Evolutionary conservation across 2,797 vertebrate genomes (phyloP).

Genomic region (Danio aesculapii): DNA sequence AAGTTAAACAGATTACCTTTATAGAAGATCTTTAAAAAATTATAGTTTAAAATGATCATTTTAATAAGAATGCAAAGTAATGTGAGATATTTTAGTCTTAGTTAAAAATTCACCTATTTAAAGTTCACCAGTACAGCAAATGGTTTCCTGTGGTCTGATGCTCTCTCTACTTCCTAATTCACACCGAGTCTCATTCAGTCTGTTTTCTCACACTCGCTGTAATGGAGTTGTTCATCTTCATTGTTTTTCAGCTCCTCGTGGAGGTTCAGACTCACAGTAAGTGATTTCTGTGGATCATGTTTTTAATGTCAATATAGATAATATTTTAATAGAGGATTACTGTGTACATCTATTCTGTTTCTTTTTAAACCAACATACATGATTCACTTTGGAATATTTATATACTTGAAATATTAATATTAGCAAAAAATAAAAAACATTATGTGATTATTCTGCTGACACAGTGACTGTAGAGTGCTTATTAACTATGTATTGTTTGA

Average conservation of each 20-base stretch:
- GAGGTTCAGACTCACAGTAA: slow-evolving; percentile 4
- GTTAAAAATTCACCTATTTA: no score
- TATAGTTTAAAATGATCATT: no score
- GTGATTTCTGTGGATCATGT: neutral
- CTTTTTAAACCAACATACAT: fast-evolving
- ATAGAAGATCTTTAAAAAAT: no score
- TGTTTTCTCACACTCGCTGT: no score
- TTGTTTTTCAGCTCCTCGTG: neutral
- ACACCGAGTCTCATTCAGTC: neutral
- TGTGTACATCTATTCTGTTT: neutral
- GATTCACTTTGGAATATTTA: neutral
- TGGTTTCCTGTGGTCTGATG: neutral
- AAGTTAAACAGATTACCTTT: no score
- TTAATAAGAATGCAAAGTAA: no score
- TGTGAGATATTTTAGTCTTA: no score
- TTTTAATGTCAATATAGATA: no score
- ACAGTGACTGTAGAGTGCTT: no score
- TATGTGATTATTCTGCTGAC: no score
- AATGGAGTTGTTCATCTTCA: slow-evolving; percentile 11
- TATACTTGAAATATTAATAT: fast-evolving
- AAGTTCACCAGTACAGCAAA: fast-evolving
- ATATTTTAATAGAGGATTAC: neutral
- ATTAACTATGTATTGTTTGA: no score
- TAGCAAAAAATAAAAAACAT: no score
- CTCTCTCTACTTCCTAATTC: neutral